Evolutionary conservation across 2,888 invertebrate species (phyloP).

Genomic region (Philonicus albiceps): DNA sequence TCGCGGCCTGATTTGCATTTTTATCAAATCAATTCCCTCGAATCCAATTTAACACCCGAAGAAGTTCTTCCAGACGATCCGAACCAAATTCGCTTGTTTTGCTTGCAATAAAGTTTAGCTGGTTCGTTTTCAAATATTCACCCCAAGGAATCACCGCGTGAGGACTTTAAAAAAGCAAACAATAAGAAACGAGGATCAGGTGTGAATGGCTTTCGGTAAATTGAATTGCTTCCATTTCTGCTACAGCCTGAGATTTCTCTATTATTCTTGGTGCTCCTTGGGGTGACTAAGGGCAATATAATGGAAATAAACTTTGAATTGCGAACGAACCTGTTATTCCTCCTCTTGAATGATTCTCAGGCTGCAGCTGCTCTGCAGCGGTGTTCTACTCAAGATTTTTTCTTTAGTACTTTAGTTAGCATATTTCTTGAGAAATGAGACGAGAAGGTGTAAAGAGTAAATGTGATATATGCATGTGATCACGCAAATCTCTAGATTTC

Average conservation of each 20-base stretch:
- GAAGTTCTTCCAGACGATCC: conserved; percentile 50
- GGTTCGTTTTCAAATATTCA: conserved; percentile 10
- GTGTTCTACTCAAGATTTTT: background rate
- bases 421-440: background rate
- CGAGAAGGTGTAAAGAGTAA: background rate
- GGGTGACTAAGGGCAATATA: conserved; percentile 5
- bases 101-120: background rate
- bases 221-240: conserved; percentile 51
- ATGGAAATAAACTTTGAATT: background rate
- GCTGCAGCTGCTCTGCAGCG: background rate
- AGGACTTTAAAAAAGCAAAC: conserved; percentile 31
- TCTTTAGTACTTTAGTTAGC: background rate
- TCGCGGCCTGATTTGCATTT: conserved; percentile 54
- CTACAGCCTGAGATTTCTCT: conserved; percentile 30
- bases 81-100: background rate
- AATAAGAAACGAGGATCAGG: conserved; percentile 50
- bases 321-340: background rate
- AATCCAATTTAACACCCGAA: conserved; percentile 67
- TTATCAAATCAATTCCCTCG: conserved; percentile 65
- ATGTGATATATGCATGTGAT: too few species aligned
- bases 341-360: background rate
- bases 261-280: conserved; percentile 15
- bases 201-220: conserved; percentile 51
- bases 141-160: conserved; percentile 7
- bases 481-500: too few species aligned